Evolutionary conservation across 2,888 invertebrate species (phyloP).

Genomic region (Nemotelus pantherinus): DNA sequence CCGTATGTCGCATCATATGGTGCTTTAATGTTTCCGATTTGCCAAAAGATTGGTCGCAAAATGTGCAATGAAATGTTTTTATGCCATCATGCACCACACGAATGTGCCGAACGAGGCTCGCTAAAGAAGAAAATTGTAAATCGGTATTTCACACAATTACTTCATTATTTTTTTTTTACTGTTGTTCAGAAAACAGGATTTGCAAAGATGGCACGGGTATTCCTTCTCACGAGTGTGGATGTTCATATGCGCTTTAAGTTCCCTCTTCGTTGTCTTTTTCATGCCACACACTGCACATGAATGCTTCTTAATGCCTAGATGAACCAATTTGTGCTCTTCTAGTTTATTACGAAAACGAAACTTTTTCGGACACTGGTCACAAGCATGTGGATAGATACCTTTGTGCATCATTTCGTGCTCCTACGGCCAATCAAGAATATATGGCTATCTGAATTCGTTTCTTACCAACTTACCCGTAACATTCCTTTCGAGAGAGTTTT

Average conservation of each 20-base stretch:
- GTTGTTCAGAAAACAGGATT: conserved; percentile 8
- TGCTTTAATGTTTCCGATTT: conserved; percentile 47
- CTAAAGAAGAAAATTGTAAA: neutral
- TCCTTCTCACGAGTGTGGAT: conserved; percentile 19
- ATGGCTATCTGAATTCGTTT: no score
- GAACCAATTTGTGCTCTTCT: conserved; percentile 14
- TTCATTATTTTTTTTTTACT: neutral
- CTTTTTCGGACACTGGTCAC: conserved; percentile 21
- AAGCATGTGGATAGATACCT: conserved; percentile 15
- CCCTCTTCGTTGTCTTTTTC: conserved; percentile 24
- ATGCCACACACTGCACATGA: conserved; percentile 8
- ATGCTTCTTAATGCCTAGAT: conserved; percentile 22
- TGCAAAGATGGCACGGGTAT: conserved; percentile 11
- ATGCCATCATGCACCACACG: conserved; percentile 46
- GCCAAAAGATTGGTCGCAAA: conserved; percentile 46
- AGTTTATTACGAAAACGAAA: conserved; percentile 5
- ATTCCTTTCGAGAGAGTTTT: neutral
- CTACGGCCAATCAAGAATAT: neutral
- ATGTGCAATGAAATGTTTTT: conserved; percentile 43
- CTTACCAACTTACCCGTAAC: neutral
- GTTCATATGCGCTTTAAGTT: conserved; percentile 24
- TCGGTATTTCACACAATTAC: neutral
- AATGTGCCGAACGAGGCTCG: conserved; percentile 42
- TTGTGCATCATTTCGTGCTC: conserved; percentile 30
- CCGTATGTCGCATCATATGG: conserved; percentile 49